Evolutionary conservation across 2,113 vertebrate genomes (phyloP).

Genomic region (Aphelocoma coerulescens): DNA sequence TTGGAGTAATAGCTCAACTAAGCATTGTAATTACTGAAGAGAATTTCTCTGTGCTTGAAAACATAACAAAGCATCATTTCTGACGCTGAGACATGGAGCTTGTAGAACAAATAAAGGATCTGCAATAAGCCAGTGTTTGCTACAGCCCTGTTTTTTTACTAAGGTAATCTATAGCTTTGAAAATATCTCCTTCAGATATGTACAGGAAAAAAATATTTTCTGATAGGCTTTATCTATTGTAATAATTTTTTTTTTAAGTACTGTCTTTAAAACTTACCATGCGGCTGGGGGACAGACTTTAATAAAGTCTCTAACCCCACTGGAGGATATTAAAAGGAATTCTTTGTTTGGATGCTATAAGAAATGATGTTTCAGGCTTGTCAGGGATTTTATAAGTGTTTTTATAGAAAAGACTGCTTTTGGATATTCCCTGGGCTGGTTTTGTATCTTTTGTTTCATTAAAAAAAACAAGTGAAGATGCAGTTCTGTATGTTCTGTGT

Average conservation of each 20-base stretch:
- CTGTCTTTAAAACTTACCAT: neutral
- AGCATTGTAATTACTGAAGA: neutral
- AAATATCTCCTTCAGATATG: neutral
- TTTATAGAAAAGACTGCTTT: neutral
- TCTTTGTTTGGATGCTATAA: conserved; percentile 24
- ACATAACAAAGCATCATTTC: neutral
- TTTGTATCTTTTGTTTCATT: neutral
- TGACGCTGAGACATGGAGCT: neutral
- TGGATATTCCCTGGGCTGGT: neutral
- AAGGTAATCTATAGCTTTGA: neutral
- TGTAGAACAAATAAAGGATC: neutral
- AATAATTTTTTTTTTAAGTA: neutral
- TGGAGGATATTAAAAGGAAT: conserved; percentile 45
- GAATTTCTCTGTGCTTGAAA: neutral
- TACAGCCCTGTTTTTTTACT: neutral
- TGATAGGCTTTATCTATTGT: neutral
- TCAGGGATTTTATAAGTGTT: neutral
- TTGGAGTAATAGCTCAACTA: neutral
- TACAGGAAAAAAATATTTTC: neutral
- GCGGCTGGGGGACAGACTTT: neutral
- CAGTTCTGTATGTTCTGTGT: neutral
- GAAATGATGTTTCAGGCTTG: conserved; percentile 5
- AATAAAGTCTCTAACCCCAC: neutral
- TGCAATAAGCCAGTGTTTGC: neutral
- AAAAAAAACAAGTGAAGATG: neutral